Evolutionary conservation across 2,888 invertebrate genomes (phyloP).

Genomic region (Diplolepis rosae): DNA sequence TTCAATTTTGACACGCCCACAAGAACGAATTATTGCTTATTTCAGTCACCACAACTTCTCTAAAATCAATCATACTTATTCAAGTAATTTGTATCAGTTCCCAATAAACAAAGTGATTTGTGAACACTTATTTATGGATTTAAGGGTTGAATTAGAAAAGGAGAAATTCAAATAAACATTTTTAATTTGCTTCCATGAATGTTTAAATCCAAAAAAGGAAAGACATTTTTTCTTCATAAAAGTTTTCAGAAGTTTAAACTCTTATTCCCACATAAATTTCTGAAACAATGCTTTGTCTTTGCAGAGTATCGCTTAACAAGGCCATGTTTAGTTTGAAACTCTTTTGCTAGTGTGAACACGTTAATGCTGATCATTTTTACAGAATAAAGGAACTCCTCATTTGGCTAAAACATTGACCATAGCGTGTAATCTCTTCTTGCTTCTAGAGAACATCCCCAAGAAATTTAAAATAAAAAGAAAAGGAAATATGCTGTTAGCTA

Average conservation of each 20-base stretch:
- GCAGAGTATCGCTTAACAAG: not conserved
- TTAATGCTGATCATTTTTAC: slow-evolving; percentile 21
- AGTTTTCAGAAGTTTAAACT: not conserved
- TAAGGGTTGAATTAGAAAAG: too few relatives aligned
- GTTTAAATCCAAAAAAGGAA: not conserved
- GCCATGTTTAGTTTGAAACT: slow-evolving; percentile 14
- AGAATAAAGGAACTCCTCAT: not conserved
- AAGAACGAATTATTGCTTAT: not conserved
- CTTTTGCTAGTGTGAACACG: slow-evolving; percentile 24
- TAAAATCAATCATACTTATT: not conserved
- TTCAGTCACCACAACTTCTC: not conserved
- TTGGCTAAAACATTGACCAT: slow-evolving; percentile 15
- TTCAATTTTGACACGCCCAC: not conserved
- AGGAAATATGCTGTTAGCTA: not conserved
- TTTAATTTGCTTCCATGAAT: not conserved
- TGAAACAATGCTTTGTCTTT: slow-evolving; percentile 3
- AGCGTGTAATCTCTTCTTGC: not conserved
- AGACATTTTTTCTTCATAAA: not conserved
- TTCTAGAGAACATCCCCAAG: not conserved
- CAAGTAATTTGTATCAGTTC: not conserved
- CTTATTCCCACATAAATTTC: not conserved
- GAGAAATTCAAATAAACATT: not conserved
- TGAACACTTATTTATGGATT: too few relatives aligned
- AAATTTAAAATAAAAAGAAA: not conserved
- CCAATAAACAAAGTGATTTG: not conserved